phyloP scores from a whole-genome alignment of 2,113 vertebrate genomes.

The Choloepus hoffmanni region DNA sequence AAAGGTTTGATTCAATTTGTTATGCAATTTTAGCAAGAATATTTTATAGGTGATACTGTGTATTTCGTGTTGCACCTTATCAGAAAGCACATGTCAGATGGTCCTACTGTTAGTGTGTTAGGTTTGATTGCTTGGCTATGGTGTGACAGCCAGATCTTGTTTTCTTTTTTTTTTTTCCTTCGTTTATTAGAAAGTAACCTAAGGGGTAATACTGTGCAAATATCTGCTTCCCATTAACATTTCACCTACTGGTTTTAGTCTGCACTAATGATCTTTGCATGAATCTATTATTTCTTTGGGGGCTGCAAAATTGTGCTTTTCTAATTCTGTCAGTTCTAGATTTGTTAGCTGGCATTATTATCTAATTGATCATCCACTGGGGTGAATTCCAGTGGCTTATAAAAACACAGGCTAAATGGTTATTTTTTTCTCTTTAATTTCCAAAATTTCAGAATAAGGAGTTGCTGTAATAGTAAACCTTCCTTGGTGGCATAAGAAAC shows the following conservation, averaged over 20 bases:
- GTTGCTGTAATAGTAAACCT: neutral
- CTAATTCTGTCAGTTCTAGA: neutral
- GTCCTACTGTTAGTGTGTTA: neutral
- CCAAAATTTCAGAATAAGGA: neutral
- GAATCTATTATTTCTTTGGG: neutral
- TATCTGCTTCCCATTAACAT: neutral
- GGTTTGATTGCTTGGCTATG: neutral
- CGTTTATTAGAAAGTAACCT: neutral
- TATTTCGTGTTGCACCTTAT: neutral
- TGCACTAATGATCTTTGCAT: neutral
- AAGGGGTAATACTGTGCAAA: neutral
- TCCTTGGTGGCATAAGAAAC: no score
- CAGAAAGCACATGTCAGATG: neutral
- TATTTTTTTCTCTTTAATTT: conserved; percentile 6
- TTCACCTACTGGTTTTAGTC: neutral
- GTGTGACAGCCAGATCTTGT: neutral
- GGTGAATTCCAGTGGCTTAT: neutral
- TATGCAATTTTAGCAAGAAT: neutral
- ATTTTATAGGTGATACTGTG: neutral
- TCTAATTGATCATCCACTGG: neutral
- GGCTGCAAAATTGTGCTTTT: neutral
- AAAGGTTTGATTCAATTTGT: neutral
- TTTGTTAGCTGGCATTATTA: neutral
- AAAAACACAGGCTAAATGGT: neutral
- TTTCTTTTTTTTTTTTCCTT: neutral